Conservation (phyloP, 2,797 vertebrate genomes). For the Pogonophryne albipinna region DNA sequence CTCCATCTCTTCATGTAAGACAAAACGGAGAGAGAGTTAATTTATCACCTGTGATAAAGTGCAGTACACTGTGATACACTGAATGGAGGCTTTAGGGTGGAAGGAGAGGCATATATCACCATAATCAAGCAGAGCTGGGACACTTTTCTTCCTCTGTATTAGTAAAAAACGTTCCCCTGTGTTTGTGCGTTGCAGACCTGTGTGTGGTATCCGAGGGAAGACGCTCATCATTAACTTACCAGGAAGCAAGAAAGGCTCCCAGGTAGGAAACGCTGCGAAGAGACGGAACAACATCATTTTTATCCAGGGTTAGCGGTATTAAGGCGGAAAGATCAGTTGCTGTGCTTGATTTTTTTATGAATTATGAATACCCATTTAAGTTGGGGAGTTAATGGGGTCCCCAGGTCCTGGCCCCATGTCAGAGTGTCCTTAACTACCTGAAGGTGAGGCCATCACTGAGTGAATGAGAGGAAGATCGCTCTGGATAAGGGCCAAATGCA, state of each 20-base stretch:
- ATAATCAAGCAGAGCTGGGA: neutral
- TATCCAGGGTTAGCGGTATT: neutral
- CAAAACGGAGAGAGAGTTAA: neutral
- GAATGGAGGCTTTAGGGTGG: neutral
- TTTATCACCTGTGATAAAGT: conserved; percentile 12
- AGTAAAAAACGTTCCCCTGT: neutral
- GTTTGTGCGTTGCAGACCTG: conserved; percentile 87
- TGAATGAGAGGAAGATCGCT: neutral
- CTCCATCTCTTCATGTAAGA: neutral
- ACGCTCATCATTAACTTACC: conserved; percentile 99
- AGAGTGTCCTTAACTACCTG: conserved; percentile 5
- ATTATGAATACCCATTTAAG: too few species aligned
- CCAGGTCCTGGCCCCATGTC: neutral
- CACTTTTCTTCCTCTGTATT: neutral
- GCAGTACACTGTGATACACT: neutral
- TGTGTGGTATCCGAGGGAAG: conserved; percentile 98
- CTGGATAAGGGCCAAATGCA: neutral
- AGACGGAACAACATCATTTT: neutral
- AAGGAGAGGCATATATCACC: conserved; percentile 4
- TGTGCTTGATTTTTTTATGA: too few species aligned
- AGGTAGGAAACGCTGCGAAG: conserved; percentile 85
- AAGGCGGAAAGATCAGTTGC: neutral
- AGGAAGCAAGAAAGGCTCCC: conserved; percentile 99
- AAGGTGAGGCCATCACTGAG: neutral
- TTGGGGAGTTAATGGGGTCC: too few species aligned